Conservation (phyloP, 2,888 invertebrate genomes). For the Tachina fera region DNA sequence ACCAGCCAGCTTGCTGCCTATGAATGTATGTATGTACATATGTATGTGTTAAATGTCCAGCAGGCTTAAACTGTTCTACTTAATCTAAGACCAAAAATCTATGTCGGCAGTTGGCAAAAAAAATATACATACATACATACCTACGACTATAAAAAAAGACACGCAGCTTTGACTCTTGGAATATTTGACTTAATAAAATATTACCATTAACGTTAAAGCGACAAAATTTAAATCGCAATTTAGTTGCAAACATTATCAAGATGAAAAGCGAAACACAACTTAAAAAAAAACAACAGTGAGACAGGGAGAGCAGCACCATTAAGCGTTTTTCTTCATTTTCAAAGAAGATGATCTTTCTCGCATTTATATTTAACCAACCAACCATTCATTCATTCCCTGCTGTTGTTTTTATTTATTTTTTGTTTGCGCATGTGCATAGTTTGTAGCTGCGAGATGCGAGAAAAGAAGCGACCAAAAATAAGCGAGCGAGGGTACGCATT, state of each 20-base stretch:
- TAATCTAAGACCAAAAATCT: conserved; percentile 65
- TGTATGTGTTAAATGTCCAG: conserved; percentile 13
- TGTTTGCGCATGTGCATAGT: conserved; percentile 44
- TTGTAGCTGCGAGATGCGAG: conserved; percentile 19
- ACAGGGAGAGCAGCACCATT: conserved; percentile 37
- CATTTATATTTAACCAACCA: conserved; percentile 26
- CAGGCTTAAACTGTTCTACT: conserved; percentile 33
- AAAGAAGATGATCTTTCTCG: conserved; percentile 57
- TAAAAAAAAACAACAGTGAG: conserved; percentile 21
- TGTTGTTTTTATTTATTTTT: background rate
- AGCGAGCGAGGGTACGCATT: conserved; percentile 67
- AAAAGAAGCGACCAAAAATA: background rate
- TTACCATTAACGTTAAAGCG: conserved; percentile 72
- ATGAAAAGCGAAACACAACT: conserved; percentile 50
- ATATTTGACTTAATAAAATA: conserved; percentile 68
- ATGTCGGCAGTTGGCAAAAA: conserved; percentile 60
- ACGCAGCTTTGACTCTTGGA: conserved; percentile 38
- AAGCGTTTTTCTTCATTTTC: conserved; percentile 51
- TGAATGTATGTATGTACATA: no score
- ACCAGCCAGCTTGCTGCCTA: conserved; percentile 15
- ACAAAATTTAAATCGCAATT: conserved; percentile 72
- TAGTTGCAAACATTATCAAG: conserved; percentile 67
- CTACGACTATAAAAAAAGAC: background rate
- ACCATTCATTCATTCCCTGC: conserved; percentile 43
- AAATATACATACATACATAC: background rate